Percentiles rank a stretch among this genome's conserved stretches.
These are phyloP conservation scores for Dysidea cf. avara DNA, from an alignment of 37 sponge, comb jelly and placozoan species.

Conservation along the genomic window DNA sequence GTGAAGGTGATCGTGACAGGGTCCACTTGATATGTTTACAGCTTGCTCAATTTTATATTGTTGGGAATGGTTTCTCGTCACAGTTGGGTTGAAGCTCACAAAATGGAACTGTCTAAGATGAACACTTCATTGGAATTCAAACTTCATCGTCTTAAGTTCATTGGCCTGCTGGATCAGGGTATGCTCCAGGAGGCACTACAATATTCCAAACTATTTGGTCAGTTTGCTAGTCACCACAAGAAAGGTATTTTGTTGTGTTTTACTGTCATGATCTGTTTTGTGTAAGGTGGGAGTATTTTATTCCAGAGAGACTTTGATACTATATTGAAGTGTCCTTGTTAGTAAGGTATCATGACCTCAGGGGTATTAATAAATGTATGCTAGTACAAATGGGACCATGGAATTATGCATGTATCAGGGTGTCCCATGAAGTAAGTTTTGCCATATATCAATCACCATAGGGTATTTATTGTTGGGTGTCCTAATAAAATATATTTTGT, in stretches of 20 bases:
- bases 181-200: constrained; percentile 44
- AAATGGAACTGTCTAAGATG: constrained; percentile 19
- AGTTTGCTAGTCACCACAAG: constrained; percentile 44
- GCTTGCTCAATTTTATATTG: neutral
- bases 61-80: neutral
- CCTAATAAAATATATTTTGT: too few species aligned
- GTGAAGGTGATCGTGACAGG: too few species aligned
- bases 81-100: constrained; percentile 66
- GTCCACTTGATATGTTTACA: too few species aligned
- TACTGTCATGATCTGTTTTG: neutral
- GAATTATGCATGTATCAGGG: too few species aligned
- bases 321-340: neutral
- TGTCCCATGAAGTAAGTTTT: too few species aligned
- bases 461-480: too few species aligned
- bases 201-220: constrained; percentile 67
- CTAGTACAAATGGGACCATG: too few species aligned
- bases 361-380: too few species aligned
- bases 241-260: constrained; percentile 25
- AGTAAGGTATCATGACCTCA: neutral
- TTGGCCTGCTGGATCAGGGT: constrained; percentile 48
- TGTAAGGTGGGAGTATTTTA: too few species aligned
- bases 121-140: constrained; percentile 73
- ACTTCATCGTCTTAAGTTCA: constrained; percentile 75
- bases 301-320: too few species aligned
- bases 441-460: too few species aligned